Base-by-base conservation (phyloP, 1,140 invertebrate species). In the Hylaeus volcanicus region DNA sequence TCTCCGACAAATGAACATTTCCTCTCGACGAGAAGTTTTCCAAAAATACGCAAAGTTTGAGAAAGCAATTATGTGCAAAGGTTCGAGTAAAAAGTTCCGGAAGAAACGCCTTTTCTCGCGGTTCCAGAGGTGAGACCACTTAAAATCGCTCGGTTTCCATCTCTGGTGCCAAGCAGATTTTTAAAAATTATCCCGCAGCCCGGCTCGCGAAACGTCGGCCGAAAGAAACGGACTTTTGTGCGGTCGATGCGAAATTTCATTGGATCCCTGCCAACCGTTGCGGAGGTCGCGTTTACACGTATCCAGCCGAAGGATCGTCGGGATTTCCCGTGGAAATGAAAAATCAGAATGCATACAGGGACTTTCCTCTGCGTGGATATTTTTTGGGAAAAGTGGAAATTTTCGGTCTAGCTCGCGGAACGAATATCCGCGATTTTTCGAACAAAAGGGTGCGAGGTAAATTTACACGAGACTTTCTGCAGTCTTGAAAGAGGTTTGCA, bases 241-340 rank as follows among this genome's bases (percentile, higher is more conserved):
- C 4, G 15, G 43, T 2, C 79, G 83, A 88, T 83, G 83, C 83
- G 82, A 91, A 91, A 88, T 89, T 90, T 85, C 84, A 81, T 74
- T 90, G 88, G 86, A 88, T 74, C 61, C 5, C 43, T 63, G 88
- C 88, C 88, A 91, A 61, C 9, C 79, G 55, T 60, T 65, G 82
- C 82, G 70, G 82, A 83, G 73, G 77, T 65, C 61, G 43, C 79
- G 73, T 43, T 72, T 71, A 86, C 84, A 84, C 82, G 83, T 85
- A 84, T 79, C 82, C 86, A 58, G 48, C 5, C 45, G 48, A 56
- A 77, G 65, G 61, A 74, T 77, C 70, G 41, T 73, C 66, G 60
- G 74, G 39, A 86, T 86, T 82, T 85, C 79, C 48, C 69, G 55
- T 60, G 45, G 26, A 26, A 3, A 3, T 51, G 55, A 69, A 84